Evolutionary conservation across 35 echinoderm and acorn worm species (phyloP).

Genomic region (Eucidaris tribuloides): DNA sequence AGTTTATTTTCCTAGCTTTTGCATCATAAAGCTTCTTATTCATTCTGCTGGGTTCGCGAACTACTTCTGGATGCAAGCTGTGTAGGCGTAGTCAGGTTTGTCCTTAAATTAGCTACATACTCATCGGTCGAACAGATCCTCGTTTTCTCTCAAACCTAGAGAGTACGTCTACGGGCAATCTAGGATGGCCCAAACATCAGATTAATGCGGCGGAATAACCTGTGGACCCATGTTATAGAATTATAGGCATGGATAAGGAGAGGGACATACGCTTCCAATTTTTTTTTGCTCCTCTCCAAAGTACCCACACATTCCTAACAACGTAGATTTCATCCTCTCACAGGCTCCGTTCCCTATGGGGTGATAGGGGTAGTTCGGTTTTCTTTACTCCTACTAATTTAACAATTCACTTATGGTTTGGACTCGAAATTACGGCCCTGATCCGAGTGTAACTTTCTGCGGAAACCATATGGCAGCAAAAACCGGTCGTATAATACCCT

Average conservation of each 20-base stretch:
- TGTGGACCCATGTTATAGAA: background rate
- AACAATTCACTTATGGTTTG: background rate
- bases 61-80: background rate
- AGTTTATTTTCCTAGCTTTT: background rate
- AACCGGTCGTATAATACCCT: slow-evolving; percentile 4
- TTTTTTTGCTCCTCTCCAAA: background rate
- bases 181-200: slow-evolving; percentile 21
- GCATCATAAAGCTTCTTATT: slow-evolving; percentile 40
- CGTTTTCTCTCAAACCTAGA: background rate
- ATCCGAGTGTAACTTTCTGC: background rate
- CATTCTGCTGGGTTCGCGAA: background rate
- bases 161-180: background rate
- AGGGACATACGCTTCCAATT: slow-evolving; percentile 5
- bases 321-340: slow-evolving; percentile 19
- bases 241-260: slow-evolving; percentile 39
- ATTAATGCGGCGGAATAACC: background rate
- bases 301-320: background rate
- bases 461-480: slow-evolving; percentile 26
- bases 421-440: slow-evolving; percentile 42
- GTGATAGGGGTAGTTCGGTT: slow-evolving; percentile 10
- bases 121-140: background rate
- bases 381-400: slow-evolving; percentile 17
- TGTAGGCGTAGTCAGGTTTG: background rate
- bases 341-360: slow-evolving; percentile 19
- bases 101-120: background rate